Base-by-base conservation (phyloP, 2,797 vertebrate species). In the Argyrosomus regius region DNA sequence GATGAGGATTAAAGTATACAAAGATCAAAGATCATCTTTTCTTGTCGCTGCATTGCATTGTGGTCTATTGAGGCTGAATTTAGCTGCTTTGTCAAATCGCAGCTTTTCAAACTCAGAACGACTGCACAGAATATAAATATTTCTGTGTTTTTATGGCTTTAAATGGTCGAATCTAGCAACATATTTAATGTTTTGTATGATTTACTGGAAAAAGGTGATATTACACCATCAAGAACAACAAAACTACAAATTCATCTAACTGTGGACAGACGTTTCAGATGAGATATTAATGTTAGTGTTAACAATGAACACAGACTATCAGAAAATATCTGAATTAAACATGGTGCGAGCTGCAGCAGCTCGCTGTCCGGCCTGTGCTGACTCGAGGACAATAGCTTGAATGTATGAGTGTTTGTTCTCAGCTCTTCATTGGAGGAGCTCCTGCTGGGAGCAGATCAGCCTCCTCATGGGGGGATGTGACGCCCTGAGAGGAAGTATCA, bases 401-500 rank as follows among this genome's bases (percentile, higher is more conserved):
- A 79, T 54, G 80, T 82, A 43, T 83, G 76, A 77, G 81, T 64
- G 83, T 79, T 66, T 89, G 56, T 35, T 70, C 79, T 72, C 81
- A 60, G 86, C 87, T 81, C 91, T 83, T 88, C 87, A 84, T 57
- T 60, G 77, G 69, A 56, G 89, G 84, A 80, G 77, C 59, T 90
- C 70, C 91, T 71, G 41, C 87, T 89, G 92, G 84, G 88, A 91
- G 87, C 87, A 93, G 92, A 94, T 92, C 91, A 94, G 87, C 86
- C 85, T 88, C 92, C 87, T 88, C 87, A 80, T 81, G 87, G 92
- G 90, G 26, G 87, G 89, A 83, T 31, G 85, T 86, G 89, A 90
- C 67, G 82, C 89, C 89, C 79, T 75, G 84, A 88, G 87, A 93
- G 88, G 92, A 93, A 93, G 92, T 88, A 87, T 88, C 87, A 93